Conservation (phyloP, 2,797 vertebrate species). For the Vultur gryphus region DNA sequence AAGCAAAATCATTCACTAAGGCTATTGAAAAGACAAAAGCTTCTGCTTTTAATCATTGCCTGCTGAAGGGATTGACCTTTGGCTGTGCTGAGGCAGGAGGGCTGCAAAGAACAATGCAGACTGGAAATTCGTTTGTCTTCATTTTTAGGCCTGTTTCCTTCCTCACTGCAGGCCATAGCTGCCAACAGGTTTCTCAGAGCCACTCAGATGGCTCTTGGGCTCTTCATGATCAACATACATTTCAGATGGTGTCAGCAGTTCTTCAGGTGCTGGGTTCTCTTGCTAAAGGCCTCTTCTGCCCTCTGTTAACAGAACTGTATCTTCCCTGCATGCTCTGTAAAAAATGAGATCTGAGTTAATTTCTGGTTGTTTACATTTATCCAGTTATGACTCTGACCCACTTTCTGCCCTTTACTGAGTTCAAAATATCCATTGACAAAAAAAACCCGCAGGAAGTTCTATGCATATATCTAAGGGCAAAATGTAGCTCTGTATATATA, state of each 20-base stretch:
- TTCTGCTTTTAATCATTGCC: background rate
- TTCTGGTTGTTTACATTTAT: background rate
- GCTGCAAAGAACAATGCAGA: background rate
- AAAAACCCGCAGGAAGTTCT: background rate
- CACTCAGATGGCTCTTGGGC: background rate
- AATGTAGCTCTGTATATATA: background rate
- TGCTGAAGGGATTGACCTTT: slow-evolving; percentile 4
- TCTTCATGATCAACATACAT: rapidly evolving
- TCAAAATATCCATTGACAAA: background rate
- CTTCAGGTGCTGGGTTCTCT: background rate
- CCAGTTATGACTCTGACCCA: background rate
- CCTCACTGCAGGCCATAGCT: background rate
- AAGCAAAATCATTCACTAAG: background rate
- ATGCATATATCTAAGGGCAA: background rate
- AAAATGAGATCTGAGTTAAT: background rate
- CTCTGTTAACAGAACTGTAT: background rate
- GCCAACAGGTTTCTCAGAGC: background rate
- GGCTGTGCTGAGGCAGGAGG: background rate
- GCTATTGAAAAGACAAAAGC: background rate
- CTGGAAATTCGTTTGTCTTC: background rate
- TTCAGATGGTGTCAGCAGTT: background rate
- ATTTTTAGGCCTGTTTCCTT: background rate
- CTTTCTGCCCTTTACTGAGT: background rate
- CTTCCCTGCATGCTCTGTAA: background rate
- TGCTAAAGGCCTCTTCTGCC: background rate